Conservation (phyloP, 2,113 vertebrate genomes). For the Toxostoma redivivum region DNA sequence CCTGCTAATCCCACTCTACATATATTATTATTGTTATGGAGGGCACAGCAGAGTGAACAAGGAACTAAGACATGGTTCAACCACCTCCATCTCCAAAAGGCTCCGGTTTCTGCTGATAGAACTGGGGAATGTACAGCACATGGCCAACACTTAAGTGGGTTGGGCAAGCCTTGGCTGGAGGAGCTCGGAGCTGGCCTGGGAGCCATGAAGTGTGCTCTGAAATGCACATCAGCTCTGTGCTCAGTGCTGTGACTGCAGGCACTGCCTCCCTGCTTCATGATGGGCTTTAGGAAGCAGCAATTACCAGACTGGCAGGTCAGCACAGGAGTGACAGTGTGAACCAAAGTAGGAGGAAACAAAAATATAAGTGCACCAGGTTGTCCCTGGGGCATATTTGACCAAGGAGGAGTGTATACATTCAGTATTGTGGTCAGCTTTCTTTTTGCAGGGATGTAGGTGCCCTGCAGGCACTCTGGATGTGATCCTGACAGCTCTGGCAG, state of each 20-base stretch:
- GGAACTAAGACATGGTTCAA: not conserved
- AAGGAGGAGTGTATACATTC: not conserved
- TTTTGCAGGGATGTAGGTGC: not conserved
- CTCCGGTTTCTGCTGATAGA: not conserved
- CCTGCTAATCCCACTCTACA: not conserved
- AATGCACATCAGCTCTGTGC: not conserved
- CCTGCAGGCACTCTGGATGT: not conserved
- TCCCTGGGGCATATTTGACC: not conserved
- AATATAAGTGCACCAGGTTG: not conserved
- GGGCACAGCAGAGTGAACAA: not conserved
- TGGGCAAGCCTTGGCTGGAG: not conserved
- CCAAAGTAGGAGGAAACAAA: not conserved
- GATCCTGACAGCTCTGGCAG: not conserved
- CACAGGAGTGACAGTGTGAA: rapidly evolving
- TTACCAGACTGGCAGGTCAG: not conserved
- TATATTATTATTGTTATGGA: not conserved
- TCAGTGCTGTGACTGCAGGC: not conserved
- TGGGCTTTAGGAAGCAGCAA: not conserved
- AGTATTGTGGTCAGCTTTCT: not conserved
- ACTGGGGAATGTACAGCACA: rapidly evolving
- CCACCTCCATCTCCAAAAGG: not conserved
- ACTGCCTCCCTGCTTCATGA: not conserved
- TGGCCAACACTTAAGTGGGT: not conserved
- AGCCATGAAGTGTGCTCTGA: not conserved
- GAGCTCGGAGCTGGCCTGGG: not conserved